Conservation (phyloP, 2,113 vertebrate genomes). For the Grallaria varia region DNA sequence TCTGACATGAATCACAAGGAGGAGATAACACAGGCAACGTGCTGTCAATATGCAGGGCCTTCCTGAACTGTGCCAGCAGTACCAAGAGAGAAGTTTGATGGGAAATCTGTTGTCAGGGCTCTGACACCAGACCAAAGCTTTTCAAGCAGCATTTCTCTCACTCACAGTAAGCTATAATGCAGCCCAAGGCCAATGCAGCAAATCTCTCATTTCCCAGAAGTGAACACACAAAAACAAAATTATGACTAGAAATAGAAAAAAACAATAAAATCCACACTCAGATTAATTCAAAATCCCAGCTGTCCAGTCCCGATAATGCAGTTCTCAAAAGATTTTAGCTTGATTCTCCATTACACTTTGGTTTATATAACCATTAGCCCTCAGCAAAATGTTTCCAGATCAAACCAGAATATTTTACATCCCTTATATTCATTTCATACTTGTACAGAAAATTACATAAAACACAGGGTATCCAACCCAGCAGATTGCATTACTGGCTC, state of each 20-base stretch:
- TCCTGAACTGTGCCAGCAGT: rapidly evolving
- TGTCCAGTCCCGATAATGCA: not conserved
- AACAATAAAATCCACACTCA: not conserved
- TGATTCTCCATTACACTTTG: not conserved
- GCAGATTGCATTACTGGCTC: constrained; percentile 20
- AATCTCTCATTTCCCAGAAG: not conserved
- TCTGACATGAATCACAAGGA: rapidly evolving
- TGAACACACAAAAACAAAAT: not conserved
- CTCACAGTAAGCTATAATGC: not conserved
- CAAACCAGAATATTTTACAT: not conserved
- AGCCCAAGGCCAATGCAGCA: not conserved
- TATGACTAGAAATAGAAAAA: not conserved
- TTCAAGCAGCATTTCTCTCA: not conserved
- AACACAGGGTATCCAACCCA: not conserved
- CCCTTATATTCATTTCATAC: constrained; percentile 25
- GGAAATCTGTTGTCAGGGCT: not conserved
- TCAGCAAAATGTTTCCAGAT: constrained; percentile 40
- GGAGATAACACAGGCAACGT: rapidly evolving
- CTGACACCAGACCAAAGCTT: not conserved
- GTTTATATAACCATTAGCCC: constrained; percentile 40
- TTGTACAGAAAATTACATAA: constrained; percentile 39
- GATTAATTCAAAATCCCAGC: constrained; percentile 36
- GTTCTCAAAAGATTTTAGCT: constrained; percentile 20
- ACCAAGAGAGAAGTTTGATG: not conserved
- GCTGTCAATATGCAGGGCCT: not conserved